These are phyloP conservation scores for Diplolepis rosae DNA, from an alignment of 2,888 invertebrate genomes.

Conservation along the genomic window DNA sequence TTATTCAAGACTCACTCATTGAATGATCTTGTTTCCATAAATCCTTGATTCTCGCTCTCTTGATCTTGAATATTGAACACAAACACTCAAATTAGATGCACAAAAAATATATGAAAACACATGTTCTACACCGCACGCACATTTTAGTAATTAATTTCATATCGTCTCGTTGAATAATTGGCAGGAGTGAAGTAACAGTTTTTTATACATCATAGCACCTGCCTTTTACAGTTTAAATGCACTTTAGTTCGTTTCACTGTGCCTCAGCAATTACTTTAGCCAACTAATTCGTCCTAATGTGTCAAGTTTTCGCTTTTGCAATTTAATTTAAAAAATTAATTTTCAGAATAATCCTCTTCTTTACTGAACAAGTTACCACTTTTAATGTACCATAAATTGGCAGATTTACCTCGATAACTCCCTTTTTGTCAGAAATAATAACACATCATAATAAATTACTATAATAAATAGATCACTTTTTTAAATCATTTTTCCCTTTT, in stretches of 20 bases:
- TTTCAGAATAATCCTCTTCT: slow-evolving; percentile 19
- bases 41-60: background rate
- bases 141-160: background rate
- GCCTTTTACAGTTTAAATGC: slow-evolving; percentile 6
- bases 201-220: background rate
- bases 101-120: background rate
- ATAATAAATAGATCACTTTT: background rate
- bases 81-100: background rate
- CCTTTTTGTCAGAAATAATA: slow-evolving; percentile 12
- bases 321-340: slow-evolving; percentile 24
- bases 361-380: slow-evolving; percentile 22
- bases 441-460: slow-evolving; percentile 23
- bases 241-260: background rate
- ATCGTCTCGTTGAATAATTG: background rate
- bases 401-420: background rate
- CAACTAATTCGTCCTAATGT: slow-evolving; percentile 9
- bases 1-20: slow-evolving; percentile 3
- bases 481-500: background rate
- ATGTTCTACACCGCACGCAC: background rate
- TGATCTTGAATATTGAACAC: slow-evolving; percentile 1
- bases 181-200: background rate
- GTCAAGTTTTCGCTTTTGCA: slow-evolving; percentile 12
- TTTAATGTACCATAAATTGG: slow-evolving; percentile 8
- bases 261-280: slow-evolving; percentile 3
- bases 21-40: background rate